Evolutionary conservation across 2,113 vertebrate genomes (phyloP).

Genomic region (Serilophus lunatus): DNA sequence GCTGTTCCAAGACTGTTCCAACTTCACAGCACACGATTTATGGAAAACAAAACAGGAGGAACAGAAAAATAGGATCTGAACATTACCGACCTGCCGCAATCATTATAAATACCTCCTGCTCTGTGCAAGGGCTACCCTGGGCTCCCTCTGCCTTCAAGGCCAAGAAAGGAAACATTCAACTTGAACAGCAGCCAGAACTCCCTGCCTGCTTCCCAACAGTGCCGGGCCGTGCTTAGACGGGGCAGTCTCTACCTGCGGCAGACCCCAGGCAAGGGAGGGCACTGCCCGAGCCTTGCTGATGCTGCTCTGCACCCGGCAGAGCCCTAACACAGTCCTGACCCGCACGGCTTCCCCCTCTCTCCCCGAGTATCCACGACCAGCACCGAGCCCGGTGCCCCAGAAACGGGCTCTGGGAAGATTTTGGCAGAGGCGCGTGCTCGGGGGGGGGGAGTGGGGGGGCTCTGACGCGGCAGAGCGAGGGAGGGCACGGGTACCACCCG

Average conservation of each 20-base stretch:
- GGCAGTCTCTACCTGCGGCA: not conserved
- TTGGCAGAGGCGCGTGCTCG: not conserved
- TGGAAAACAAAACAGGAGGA: slow-evolving; percentile 28
- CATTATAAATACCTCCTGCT: slow-evolving; percentile 18
- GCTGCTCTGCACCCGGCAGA: not conserved
- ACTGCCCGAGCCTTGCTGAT: not conserved
- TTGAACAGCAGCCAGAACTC: slow-evolving; percentile 10
- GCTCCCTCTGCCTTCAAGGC: slow-evolving; percentile 55
- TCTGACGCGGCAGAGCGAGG: not conserved
- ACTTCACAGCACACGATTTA: not conserved
- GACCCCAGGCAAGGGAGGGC: not conserved
- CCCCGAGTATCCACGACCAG: not conserved
- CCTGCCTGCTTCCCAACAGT: not conserved
- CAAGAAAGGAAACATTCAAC: slow-evolving; percentile 47
- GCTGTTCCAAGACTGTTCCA: slow-evolving; percentile 31
- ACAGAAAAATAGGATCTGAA: slow-evolving; percentile 15
- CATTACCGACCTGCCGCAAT: not conserved
- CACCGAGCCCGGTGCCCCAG: fast-evolving
- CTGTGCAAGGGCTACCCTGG: slow-evolving; percentile 17
- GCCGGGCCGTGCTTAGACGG: fast-evolving
- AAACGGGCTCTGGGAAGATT: not conserved
- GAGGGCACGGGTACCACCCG: too few species aligned
- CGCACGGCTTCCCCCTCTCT: not conserved
- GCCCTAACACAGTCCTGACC: not conserved
- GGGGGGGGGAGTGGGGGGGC: not conserved